phyloP scores from a whole-genome alignment of 2,797 vertebrate genomes.

The Phoxinus dragarum region DNA sequence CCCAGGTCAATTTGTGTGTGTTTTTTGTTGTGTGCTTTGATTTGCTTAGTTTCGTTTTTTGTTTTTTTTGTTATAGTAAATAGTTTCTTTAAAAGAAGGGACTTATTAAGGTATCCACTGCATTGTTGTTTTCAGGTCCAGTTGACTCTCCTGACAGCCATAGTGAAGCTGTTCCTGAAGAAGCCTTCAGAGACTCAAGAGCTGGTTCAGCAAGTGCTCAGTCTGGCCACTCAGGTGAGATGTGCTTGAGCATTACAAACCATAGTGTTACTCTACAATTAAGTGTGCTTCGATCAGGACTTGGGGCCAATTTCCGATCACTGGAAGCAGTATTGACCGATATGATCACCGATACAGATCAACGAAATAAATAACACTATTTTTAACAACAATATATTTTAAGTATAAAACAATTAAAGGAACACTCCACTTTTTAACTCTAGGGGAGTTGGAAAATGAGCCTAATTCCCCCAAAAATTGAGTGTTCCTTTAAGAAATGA shows the following conservation, averaged over 20 bases:
- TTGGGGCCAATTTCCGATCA: not conserved
- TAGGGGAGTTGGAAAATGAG: too few species aligned
- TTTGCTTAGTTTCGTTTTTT: not conserved
- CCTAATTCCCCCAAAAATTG: too few species aligned
- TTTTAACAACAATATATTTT: too few species aligned
- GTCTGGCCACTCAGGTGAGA: constrained; percentile 94
- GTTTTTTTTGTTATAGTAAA: not conserved
- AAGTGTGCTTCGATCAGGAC: not conserved
- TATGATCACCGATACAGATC: not conserved
- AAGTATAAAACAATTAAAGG: too few species aligned
- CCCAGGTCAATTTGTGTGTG: not conserved
- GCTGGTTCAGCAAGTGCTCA: constrained; percentile 96
- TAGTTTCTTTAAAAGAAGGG: not conserved
- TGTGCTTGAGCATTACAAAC: not conserved
- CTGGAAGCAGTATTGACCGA: not conserved
- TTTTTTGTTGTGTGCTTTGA: not conserved
- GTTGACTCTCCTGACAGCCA: constrained; percentile 94
- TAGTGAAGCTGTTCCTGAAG: constrained; percentile 96
- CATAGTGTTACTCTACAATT: not conserved
- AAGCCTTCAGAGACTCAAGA: constrained; percentile 98
- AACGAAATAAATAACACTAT: too few species aligned
- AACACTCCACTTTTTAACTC: too few species aligned
- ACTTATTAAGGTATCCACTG: not conserved
- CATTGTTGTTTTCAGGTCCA: constrained; percentile 83
- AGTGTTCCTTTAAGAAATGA: too few species aligned